phyloP scores from a whole-genome alignment of 2,797 vertebrate genomes.

The Channa striata region DNA sequence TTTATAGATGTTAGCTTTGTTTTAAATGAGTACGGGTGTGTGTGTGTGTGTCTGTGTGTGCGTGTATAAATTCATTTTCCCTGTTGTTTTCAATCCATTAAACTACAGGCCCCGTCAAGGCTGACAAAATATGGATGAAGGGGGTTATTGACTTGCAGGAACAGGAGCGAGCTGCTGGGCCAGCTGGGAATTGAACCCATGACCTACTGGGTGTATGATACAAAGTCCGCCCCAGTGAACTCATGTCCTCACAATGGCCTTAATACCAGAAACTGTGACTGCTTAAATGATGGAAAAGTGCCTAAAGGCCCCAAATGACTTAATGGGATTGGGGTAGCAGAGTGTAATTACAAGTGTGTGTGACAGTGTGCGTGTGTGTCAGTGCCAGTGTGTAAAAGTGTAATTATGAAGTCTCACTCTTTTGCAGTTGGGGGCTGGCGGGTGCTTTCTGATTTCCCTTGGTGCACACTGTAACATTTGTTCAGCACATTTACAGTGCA shows the following conservation, averaged over 20 bases:
- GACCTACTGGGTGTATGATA: constrained; percentile 53
- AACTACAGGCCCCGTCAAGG: constrained; percentile 50
- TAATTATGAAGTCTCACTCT: constrained; percentile 78
- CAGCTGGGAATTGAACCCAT: constrained; percentile 65
- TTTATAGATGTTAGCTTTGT: constrained; percentile 72
- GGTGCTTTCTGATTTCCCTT: constrained; percentile 79
- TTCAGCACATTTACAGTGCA: constrained; percentile 14
- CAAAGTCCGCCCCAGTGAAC: constrained; percentile 65
- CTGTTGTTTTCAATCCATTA: constrained; percentile 60
- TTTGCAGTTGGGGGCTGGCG: constrained; percentile 62
- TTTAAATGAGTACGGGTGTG: constrained; percentile 29
- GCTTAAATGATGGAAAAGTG: constrained; percentile 79
- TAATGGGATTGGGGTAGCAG: constrained; percentile 75
- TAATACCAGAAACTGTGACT: constrained; percentile 68
- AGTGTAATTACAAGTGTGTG: constrained; percentile 75
- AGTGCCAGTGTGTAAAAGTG: constrained; percentile 65
- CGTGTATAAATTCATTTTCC: constrained; percentile 49
- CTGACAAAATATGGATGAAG: constrained; percentile 66
- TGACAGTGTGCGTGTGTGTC: constrained; percentile 40
- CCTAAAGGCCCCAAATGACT: constrained; percentile 73
- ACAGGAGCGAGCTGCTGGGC: constrained; percentile 35
- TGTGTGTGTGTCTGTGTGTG: background rate
- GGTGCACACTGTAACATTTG: constrained; percentile 67
- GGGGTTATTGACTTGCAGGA: constrained; percentile 47
- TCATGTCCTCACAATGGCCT: constrained; percentile 59